Conservation (phyloP, 2,113 vertebrate genomes). For the Eptatretus burgeri region DNA sequence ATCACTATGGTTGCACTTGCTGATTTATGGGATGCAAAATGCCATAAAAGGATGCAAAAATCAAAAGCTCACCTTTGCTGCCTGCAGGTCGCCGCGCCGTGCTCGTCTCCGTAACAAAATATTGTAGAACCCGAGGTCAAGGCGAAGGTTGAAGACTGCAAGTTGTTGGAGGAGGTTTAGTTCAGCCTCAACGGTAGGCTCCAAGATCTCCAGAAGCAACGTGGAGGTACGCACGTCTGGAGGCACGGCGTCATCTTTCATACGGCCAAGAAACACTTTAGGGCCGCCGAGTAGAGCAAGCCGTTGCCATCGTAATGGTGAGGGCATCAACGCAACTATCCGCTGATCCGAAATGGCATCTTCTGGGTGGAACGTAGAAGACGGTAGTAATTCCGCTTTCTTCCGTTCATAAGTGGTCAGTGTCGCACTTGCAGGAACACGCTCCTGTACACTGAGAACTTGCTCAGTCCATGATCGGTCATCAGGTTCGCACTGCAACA, state of each 20-base stretch:
- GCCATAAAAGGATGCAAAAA: no score
- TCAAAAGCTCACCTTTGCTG: conserved; percentile 32
- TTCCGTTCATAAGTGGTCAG: no score
- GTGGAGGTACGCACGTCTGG: conserved; percentile 47
- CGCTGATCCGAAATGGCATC: no score
- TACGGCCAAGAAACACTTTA: conserved; percentile 39
- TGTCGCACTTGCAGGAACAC: no score
- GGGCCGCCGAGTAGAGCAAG: conserved; percentile 45
- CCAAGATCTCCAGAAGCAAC: conserved; percentile 32
- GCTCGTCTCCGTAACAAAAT: conserved; percentile 34
- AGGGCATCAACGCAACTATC: conserved; percentile 30
- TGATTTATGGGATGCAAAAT: no score
- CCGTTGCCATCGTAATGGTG: conserved; percentile 17
- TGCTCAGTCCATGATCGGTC: no score
- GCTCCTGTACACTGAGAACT: no score
- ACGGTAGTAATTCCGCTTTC: no score
- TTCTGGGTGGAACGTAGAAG: no score
- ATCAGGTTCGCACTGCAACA: no score
- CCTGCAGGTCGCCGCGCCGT: conserved; percentile 26
- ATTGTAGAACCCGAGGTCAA: conserved; percentile 50
- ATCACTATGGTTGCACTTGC: no score
- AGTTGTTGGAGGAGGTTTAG: conserved; percentile 23
- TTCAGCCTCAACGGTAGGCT: conserved; percentile 20
- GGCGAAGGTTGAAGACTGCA: conserved; percentile 23
- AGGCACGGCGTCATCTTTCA: conserved; percentile 22